Evolutionary conservation across 2,888 invertebrate species (phyloP).

Genomic region (Drosophila subsilvestris): DNA sequence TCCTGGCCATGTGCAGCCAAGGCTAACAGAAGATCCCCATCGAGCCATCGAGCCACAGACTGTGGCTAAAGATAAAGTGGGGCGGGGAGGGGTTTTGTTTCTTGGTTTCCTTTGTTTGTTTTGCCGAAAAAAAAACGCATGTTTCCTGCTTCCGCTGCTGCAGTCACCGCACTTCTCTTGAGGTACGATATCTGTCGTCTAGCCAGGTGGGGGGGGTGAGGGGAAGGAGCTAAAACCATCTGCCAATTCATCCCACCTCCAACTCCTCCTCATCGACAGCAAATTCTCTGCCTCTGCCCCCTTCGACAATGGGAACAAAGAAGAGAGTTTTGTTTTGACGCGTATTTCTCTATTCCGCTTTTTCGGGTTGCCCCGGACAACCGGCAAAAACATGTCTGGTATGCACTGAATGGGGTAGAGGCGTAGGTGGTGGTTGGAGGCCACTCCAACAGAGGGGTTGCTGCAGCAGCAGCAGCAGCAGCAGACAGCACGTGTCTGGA

Average conservation of each 20-base stretch:
- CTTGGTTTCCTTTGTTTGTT: constrained; percentile 37
- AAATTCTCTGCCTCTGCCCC: neutral
- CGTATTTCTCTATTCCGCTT: constrained; percentile 47
- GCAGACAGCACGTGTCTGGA: constrained; percentile 58
- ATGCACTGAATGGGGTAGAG: constrained; percentile 4
- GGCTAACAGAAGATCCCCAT: constrained; percentile 11
- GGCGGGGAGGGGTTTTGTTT: neutral
- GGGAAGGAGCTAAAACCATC: neutral
- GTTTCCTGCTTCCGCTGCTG: constrained; percentile 58
- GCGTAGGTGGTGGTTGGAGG: constrained; percentile 3
- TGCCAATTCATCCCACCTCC: constrained; percentile 2
- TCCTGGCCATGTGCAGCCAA: neutral
- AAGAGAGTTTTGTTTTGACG: constrained; percentile 71
- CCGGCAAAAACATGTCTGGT: constrained; percentile 69
- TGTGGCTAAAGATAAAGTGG: neutral
- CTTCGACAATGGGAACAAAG: constrained; percentile 54
- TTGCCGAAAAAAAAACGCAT: constrained; percentile 66
- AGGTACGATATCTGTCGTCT: constrained; percentile 13
- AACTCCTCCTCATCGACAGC: neutral
- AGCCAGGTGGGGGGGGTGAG: neutral
- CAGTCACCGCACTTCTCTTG: constrained; percentile 18
- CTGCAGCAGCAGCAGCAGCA: neutral
- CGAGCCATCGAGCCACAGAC: neutral
- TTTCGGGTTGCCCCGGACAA: constrained; percentile 62
- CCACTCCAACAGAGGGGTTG: constrained; percentile 48